Base-by-base conservation (phyloP, 2,888 invertebrate species). In the Diploptera punctata region DNA sequence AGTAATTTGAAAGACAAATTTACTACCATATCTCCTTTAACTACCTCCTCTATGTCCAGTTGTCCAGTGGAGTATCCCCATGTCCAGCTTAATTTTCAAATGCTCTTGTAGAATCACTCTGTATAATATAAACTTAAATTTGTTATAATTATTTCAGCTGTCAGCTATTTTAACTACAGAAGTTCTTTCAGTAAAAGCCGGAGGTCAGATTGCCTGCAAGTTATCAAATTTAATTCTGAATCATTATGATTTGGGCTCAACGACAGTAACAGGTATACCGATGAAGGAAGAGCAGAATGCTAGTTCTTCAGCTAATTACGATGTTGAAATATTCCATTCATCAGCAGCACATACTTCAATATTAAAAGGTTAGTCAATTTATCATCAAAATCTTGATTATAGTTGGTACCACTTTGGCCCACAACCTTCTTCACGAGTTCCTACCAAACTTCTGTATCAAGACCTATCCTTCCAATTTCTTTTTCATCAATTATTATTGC, bases 241-340 rank as follows among this genome's bases (percentile, higher is more conserved):
- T 2, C 98, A 99, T 81, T 98, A 96, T 79, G 91, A 94, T 81
- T 86, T 99, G 60, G 94, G 97, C 0, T 96, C 95, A 73, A 99
- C 99, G 1, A 98, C 98, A 0, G 98, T 99, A 0, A 98, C 98
- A 5, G 97, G 98, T 3, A 99, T 99, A 79, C 99, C 99, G 1
- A 99, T 99, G 99, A 99, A 99, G 86, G 98, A 99, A 83, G 98
- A 99, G 82, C 98, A 98, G 86, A 98, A 98, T 82, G 97, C 98
- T 0, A 95, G 95, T 81, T 96, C 97, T 0, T 99, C 98, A 71
- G 97, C 98, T 0, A 99, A 99, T 84, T 99, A 99, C 80, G 99
- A 99, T 81, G 99, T 99, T 0, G 99, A 99, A 83, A 93, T 99
- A 74, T 92, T 98, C 77, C 99, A 99, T 81, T 90, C 94, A 0